phyloP scores from a whole-genome alignment of 2,888 invertebrate genomes.

The Apoda limacodes region DNA sequence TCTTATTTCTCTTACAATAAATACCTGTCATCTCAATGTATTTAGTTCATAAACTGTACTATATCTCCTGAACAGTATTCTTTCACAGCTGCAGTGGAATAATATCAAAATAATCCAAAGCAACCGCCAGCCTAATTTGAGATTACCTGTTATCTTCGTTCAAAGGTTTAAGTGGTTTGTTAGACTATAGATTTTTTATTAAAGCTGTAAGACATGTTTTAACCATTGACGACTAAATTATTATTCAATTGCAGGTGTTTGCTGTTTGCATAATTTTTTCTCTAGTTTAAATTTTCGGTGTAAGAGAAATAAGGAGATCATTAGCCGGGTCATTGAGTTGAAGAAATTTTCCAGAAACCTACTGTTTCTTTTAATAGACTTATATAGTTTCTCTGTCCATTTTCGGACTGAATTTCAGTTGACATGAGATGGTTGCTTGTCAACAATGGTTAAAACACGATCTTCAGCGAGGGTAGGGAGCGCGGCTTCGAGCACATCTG shows the following conservation, averaged over 20 bases:
- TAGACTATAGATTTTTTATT: constrained; percentile 34
- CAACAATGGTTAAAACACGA: constrained; percentile 70
- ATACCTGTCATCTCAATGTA: constrained; percentile 30
- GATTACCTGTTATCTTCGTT: constrained; percentile 34
- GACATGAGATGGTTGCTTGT: constrained; percentile 64
- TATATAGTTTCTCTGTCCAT: constrained; percentile 50
- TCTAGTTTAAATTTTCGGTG: too few relatives aligned
- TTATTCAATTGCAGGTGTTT: constrained; percentile 66
- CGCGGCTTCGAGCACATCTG: constrained; percentile 46
- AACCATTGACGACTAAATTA: constrained; percentile 67
- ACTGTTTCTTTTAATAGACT: constrained; percentile 29
- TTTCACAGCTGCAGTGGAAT: constrained; percentile 68
- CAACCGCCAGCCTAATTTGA: constrained; percentile 49
- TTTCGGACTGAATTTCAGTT: constrained; percentile 67
- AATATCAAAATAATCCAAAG: constrained; percentile 44
- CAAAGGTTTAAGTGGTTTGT: constrained; percentile 45
- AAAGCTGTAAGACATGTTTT: constrained; percentile 68
- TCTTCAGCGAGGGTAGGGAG: constrained; percentile 66
- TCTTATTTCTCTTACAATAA: constrained; percentile 63
- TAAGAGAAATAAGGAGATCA: constrained; percentile 62
- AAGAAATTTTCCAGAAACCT: constrained; percentile 63
- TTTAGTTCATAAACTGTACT: constrained; percentile 24
- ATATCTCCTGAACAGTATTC: constrained; percentile 50
- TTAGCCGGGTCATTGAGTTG: constrained; percentile 28
- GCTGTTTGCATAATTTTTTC: too few relatives aligned